Evolutionary conservation across 2,113 vertebrate species (phyloP).

Genomic region (Oceanodroma tethys): DNA sequence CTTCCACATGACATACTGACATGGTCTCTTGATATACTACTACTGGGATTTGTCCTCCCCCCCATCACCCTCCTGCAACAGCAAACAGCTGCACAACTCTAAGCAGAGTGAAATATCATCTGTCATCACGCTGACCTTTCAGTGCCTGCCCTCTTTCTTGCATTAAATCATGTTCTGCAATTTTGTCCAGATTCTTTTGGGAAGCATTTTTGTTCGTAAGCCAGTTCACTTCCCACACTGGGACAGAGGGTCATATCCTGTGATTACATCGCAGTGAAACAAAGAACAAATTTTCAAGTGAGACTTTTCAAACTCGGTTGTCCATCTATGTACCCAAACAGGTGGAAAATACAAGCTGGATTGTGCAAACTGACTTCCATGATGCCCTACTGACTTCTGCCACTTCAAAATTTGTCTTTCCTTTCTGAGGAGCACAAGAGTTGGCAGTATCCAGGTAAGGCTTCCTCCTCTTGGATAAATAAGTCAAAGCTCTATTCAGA

Average conservation of each 20-base stretch:
- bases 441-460: neutral
- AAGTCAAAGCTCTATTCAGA: neutral
- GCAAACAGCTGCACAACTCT: slow-evolving; percentile 27
- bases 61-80: neutral
- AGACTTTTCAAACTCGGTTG: neutral
- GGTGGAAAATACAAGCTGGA: neutral
- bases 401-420: neutral
- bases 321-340: neutral
- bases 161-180: neutral
- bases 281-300: neutral
- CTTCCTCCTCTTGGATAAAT: neutral
- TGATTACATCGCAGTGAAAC: neutral
- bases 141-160: neutral
- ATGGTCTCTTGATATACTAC: neutral
- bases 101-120: slow-evolving; percentile 1
- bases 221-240: neutral
- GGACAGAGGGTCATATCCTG: neutral
- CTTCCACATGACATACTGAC: neutral
- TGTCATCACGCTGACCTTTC: neutral
- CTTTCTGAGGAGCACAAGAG: neutral
- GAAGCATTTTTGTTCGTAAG: neutral
- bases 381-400: neutral
- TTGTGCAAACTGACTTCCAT: neutral
- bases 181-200: neutral
- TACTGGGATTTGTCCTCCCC: neutral